Percentiles rank a stretch among this genome's conserved stretches.
These are phyloP conservation scores for Spatula clypeata DNA, from an alignment of 2,797 vertebrate species.

Conservation along the genomic window DNA sequence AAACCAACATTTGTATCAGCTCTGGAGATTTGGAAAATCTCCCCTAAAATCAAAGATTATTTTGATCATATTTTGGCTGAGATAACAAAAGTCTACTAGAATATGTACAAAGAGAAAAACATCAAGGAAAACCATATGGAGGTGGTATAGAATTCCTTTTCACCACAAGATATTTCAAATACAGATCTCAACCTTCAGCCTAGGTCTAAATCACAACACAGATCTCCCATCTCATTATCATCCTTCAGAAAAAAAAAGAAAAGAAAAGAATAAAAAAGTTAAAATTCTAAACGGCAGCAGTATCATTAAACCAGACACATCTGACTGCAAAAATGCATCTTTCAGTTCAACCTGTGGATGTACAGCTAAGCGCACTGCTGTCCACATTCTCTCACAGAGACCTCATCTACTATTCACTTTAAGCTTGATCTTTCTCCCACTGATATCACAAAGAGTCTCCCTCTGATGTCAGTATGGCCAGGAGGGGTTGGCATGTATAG, in stretches of 20 bases:
- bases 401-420: not conserved
- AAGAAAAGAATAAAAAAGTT: not conserved
- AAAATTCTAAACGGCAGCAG: not conserved
- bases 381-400: not conserved
- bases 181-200: not conserved
- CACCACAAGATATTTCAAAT: conserved; percentile 17
- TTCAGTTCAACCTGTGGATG: not conserved
- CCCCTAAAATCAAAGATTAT: conserved; percentile 30
- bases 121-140: conserved; percentile 46
- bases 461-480: not conserved
- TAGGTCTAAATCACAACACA: not conserved
- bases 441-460: not conserved
- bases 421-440: not conserved
- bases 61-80: conserved; percentile 19
- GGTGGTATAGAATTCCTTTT: conserved; percentile 11
- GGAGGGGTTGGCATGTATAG: not conserved
- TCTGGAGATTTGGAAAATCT: not conserved
- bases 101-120: conserved; percentile 30
- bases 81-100: not conserved
- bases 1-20: not conserved
- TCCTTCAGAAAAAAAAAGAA: conserved; percentile 3
- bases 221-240: not conserved
- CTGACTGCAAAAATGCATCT: not conserved
- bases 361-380: not conserved
- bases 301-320: not conserved